Evolutionary conservation across 2,113 vertebrate genomes (phyloP).

Genomic region (Motacilla tschutschensis): DNA sequence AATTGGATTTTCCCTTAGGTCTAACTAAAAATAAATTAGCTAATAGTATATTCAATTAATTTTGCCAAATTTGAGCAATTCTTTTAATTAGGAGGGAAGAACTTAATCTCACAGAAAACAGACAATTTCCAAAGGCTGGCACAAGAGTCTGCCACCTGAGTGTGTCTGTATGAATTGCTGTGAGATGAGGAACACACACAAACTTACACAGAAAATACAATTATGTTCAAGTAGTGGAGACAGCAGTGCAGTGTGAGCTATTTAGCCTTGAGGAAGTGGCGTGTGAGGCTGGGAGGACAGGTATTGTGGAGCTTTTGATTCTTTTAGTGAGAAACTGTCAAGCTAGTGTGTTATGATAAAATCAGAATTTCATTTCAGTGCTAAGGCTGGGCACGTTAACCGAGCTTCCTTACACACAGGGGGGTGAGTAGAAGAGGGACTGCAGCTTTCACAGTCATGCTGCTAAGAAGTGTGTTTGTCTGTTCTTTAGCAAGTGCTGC

Average conservation of each 20-base stretch:
- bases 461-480: background rate
- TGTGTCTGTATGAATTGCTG: background rate
- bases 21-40: conserved; percentile 58
- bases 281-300: background rate
- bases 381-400: background rate
- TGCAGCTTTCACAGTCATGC: background rate
- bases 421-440: background rate
- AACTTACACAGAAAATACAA: background rate
- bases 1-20: conserved; percentile 53
- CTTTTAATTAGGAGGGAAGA: conserved; percentile 53
- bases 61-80: conserved; percentile 43
- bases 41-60: conserved; percentile 64
- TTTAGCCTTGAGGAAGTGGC: conserved; percentile 21
- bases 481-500: background rate
- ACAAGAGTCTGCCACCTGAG: conserved; percentile 10
- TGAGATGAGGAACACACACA: background rate
- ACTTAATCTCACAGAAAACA: conserved; percentile 50
- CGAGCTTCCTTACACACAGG: rapidly evolving
- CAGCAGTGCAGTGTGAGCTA: background rate
- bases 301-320: background rate
- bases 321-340: background rate
- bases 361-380: background rate
- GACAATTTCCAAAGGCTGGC: conserved; percentile 41
- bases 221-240: background rate
- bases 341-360: background rate